These are phyloP conservation scores for Gobiocypris rarus DNA, from an alignment of 2,113 vertebrate species.

Conservation along the genomic window DNA sequence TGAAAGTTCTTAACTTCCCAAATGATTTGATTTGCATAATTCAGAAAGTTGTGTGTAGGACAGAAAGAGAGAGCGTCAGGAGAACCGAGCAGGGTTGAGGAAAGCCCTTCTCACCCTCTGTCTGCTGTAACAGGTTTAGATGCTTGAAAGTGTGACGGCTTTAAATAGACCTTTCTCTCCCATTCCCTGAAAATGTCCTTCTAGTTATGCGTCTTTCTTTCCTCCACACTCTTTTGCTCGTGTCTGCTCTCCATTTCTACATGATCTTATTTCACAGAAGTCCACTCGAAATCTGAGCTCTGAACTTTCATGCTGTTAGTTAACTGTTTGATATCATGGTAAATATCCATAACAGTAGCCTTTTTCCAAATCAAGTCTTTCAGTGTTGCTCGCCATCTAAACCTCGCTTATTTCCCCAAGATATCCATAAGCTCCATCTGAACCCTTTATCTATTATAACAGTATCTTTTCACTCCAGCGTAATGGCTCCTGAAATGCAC, in stretches of 20 bases:
- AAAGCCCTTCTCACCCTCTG: not conserved
- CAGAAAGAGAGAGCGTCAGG: not conserved
- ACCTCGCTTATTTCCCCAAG: not conserved
- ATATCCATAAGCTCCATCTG: not conserved
- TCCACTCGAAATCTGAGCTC: slow-evolving; percentile 14
- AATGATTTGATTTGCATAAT: slow-evolving; percentile 6
- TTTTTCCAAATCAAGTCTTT: not conserved
- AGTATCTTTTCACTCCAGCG: not conserved
- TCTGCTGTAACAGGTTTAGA: slow-evolving; percentile 42
- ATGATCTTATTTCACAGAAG: slow-evolving; percentile 4
- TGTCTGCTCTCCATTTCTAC: not conserved
- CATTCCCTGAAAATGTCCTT: not conserved
- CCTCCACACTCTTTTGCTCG: not conserved
- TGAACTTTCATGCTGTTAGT: slow-evolving; percentile 12
- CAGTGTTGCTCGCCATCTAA: not conserved
- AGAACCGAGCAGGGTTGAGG: not conserved
- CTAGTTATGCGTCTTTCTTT: not conserved
- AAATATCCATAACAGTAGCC: not conserved
- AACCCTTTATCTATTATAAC: not conserved
- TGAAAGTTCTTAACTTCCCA: not conserved
- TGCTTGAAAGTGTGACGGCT: slow-evolving; percentile 20
- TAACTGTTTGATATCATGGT: slow-evolving; percentile 17
- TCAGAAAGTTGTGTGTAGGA: not conserved
- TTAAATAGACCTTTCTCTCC: slow-evolving; percentile 27
- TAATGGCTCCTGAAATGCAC: not conserved